Conservation (phyloP, 2,113 vertebrate genomes). For the Macaca mulatta region DNA sequence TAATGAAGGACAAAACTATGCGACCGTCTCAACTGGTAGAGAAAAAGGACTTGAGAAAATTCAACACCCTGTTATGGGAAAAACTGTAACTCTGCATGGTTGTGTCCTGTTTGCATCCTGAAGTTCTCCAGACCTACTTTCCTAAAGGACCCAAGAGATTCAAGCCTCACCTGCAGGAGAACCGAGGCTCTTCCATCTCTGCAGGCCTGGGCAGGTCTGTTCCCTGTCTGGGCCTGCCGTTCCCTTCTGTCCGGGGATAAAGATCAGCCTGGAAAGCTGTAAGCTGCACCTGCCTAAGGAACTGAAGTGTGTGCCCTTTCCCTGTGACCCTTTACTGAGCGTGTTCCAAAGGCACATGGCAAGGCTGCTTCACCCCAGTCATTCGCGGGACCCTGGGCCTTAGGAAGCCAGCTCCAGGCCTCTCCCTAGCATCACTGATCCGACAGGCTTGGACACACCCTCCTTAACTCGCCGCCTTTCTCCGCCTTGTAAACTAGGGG, state of each 20-base stretch:
- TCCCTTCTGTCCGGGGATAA: not conserved
- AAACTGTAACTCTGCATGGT: not conserved
- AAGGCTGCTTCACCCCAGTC: not conserved
- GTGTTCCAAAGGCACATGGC: not conserved
- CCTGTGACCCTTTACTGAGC: not conserved
- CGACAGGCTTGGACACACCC: not conserved
- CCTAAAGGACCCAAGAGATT: not conserved
- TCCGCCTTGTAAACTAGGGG: not conserved
- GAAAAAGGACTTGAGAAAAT: not conserved
- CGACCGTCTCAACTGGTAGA: not conserved
- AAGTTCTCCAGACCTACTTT: not conserved
- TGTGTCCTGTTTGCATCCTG: not conserved
- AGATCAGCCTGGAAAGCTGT: not conserved
- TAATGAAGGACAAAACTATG: not conserved
- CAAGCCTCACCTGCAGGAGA: not conserved
- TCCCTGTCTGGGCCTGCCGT: not conserved
- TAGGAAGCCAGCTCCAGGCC: not conserved
- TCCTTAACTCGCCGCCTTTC: not conserved
- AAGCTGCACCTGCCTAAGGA: not conserved
- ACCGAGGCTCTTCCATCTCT: not conserved
- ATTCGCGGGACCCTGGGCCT: not conserved
- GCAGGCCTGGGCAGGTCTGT: not conserved
- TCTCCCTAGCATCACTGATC: not conserved
- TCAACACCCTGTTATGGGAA: not conserved
- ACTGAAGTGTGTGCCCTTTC: not conserved